These are phyloP conservation scores for Monochamus alternatus DNA, from an alignment of 2,888 invertebrate species.

Conservation along the genomic window DNA sequence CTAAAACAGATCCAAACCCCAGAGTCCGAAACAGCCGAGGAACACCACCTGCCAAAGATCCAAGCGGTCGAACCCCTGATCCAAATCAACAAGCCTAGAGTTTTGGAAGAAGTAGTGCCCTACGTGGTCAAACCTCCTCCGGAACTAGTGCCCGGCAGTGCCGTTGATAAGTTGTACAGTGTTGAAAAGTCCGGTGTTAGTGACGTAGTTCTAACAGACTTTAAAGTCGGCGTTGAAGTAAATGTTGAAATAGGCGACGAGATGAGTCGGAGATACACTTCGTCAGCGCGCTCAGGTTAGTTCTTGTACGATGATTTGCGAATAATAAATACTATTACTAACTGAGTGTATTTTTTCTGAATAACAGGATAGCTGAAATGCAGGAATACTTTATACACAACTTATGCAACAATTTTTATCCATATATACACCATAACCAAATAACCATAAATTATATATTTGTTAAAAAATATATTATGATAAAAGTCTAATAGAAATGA, in stretches of 20 bases:
- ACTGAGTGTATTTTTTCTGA: conserved; percentile 41
- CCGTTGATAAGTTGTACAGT: conserved; percentile 60
- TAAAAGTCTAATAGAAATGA: background rate
- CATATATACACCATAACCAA: no score
- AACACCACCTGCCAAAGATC: conserved; percentile 53
- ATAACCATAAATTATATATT: no score
- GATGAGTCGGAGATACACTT: conserved; percentile 65
- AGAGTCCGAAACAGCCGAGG: conserved; percentile 54
- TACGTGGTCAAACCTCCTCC: conserved; percentile 58
- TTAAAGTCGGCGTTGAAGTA: conserved; percentile 64
- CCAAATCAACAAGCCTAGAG: conserved; percentile 58
- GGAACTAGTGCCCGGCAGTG: conserved; percentile 61
- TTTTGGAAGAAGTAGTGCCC: conserved; percentile 59
- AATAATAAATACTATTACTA: conserved; percentile 45
- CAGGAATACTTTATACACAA: background rate
- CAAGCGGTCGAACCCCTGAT: conserved; percentile 61
- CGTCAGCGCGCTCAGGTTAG: conserved; percentile 61
- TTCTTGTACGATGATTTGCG: conserved; percentile 36
- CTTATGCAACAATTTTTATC: background rate
- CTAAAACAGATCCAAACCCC: conserved; percentile 56
- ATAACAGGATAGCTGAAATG: conserved; percentile 9
- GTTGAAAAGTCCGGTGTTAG: conserved; percentile 59
- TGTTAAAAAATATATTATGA: no score
- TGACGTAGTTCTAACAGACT: conserved; percentile 60
- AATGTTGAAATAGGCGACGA: conserved; percentile 65